Percentiles rank a stretch among this genome's conserved stretches.
Evolutionary conservation across 2,797 vertebrate genomes (phyloP).

Genomic region (Varecia variegata): DNA sequence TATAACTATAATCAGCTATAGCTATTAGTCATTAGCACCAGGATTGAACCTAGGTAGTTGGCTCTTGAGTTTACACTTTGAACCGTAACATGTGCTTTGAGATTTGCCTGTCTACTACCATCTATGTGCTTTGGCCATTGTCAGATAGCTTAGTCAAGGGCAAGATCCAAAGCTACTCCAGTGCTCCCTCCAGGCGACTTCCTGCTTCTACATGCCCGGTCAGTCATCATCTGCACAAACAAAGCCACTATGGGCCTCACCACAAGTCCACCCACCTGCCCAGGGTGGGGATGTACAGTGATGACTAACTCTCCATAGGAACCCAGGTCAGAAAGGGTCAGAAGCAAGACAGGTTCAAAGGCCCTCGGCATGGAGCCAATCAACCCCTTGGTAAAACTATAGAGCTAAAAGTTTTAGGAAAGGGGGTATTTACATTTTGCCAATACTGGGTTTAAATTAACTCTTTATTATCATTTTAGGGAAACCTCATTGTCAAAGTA

Average conservation of each 20-base stretch:
- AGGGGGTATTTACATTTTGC: neutral
- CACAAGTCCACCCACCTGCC: neutral
- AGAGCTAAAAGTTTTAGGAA: neutral
- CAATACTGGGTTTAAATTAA: neutral
- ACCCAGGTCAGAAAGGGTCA: neutral
- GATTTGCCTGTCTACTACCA: accelerated
- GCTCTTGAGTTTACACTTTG: too few species aligned
- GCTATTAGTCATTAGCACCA: neutral
- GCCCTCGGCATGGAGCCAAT: too few species aligned
- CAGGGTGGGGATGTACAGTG: accelerated
- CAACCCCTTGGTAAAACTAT: neutral
- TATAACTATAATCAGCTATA: neutral
- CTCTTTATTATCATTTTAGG: neutral
- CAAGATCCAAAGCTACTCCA: neutral
- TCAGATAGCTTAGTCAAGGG: neutral
- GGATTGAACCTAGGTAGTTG: neutral
- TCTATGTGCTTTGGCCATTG: neutral
- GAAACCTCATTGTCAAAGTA: neutral
- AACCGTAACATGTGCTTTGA: neutral
- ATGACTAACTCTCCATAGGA: neutral
- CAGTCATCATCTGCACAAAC: neutral
- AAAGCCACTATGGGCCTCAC: neutral
- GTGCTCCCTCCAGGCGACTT: neutral
- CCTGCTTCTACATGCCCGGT: accelerated
- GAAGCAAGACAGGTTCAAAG: neutral